Base-by-base conservation (phyloP, 2,113 vertebrate species). In the Paedocypris sp. region DNA sequence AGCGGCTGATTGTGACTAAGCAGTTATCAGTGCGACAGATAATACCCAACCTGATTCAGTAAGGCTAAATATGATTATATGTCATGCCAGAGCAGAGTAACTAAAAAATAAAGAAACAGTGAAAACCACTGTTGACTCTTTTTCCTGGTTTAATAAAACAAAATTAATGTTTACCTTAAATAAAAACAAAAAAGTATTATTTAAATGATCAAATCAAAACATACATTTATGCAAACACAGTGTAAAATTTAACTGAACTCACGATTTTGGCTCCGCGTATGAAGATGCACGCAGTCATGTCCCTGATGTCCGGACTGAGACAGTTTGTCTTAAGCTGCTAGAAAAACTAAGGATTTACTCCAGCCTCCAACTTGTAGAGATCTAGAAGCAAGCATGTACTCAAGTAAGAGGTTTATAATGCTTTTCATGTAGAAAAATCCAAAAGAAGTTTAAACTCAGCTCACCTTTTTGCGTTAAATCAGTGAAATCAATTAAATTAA, bases 271-370 rank as follows among this genome's bases (percentile, higher is more conserved):
- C 87, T 5, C 89, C 88, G 19, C 87, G 80, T 70, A 92, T 33
- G 75, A 93, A 93, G 73, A 93, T 89, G 73, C 91, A 91, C 1
- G 91, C 90, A 4, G 87, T 82, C 89, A 92, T 90, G 43, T 72
- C 75, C 75, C 66, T 20, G 16, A 56, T 5, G 33, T 29, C 18
- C 52, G 60, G 58, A 12, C 13, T 49, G 36, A 5, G 18, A 43
- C 46, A 11, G 38, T 41, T 18, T 41, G 38, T 41, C 38, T 18
- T 41, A 1, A 41, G 38, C 38, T 41, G 8, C 11, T 4, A 9
- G 10, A 41, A 19, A 16, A 16, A 39, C 15, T 16, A 39, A 36
- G 33, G 38, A 39, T 39, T 39, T 39, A 41, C 16, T 9, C 6
- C 3, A 35, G 2, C 33, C 33, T 35, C 10, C 33, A 35, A 41